phyloP scores from a whole-genome alignment of 2,113 vertebrate species.

The Mungos mungo region DNA sequence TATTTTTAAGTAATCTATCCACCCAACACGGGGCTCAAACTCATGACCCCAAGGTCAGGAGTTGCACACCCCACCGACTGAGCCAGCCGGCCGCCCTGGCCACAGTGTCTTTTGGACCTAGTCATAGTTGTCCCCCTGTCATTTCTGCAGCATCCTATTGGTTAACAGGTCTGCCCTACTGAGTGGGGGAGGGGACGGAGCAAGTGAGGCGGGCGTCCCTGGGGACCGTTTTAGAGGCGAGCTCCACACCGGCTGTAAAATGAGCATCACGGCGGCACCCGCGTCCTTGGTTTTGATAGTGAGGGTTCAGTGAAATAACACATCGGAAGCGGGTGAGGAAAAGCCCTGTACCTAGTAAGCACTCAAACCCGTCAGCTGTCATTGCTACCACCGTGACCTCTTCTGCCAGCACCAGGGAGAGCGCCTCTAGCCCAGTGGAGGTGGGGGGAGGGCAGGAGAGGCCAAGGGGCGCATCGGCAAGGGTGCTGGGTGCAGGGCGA shows the following conservation, averaged over 20 bases:
- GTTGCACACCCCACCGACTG: background rate
- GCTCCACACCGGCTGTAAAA: background rate
- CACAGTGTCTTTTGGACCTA: background rate
- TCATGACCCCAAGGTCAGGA: background rate
- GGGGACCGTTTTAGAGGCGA: background rate
- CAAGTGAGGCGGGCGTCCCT: background rate
- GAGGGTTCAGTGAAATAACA: background rate
- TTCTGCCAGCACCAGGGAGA: background rate
- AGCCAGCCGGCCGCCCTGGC: background rate
- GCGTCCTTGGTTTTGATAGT: background rate
- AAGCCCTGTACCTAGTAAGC: background rate
- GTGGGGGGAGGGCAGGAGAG: background rate
- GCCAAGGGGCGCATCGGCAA: rapidly evolving
- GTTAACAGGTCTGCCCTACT: background rate
- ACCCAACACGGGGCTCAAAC: background rate
- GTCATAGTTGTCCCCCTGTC: background rate
- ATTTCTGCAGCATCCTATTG: rapidly evolving
- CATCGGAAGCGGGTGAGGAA: background rate
- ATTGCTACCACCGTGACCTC: rapidly evolving
- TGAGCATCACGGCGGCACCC: background rate
- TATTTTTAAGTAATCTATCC: background rate
- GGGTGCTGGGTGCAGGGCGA: background rate
- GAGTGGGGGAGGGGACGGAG: background rate
- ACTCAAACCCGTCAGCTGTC: background rate
- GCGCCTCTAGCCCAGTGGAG: background rate